These are phyloP conservation scores for Lepidocyrtoides sp. DNA, from an alignment of 2,888 invertebrate genomes.

Conservation along the genomic window DNA sequence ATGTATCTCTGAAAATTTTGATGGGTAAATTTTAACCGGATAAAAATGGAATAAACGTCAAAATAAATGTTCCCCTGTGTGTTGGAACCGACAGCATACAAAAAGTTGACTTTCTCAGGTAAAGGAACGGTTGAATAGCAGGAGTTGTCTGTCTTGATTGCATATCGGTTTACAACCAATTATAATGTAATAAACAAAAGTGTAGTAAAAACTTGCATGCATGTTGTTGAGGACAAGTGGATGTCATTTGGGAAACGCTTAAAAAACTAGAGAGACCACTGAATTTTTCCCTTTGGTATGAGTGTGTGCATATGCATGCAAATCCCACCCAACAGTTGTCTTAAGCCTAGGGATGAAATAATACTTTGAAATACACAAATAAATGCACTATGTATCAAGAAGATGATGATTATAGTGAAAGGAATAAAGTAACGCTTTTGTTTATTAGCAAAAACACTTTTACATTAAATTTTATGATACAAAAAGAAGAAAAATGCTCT, in stretches of 20 bases:
- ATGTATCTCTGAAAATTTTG: not conserved
- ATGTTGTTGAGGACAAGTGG: constrained; percentile 4
- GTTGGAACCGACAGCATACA: no score
- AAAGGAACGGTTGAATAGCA: not conserved
- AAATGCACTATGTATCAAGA: not conserved
- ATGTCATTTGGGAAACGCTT: not conserved
- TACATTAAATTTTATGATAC: constrained; percentile 25
- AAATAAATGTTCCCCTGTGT: no score
- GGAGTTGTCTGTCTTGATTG: constrained; percentile 21
- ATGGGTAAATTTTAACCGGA: constrained; percentile 45
- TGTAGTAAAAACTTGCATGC: not conserved
- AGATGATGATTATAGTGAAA: not conserved
- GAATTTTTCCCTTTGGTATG: not conserved
- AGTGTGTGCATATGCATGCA: no score
- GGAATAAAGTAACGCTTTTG: not conserved
- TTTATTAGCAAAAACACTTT: constrained; percentile 23
- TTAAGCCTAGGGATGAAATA: not conserved
- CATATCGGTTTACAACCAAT: constrained; percentile 43
- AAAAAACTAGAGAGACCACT: not conserved
- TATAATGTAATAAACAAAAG: constrained; percentile 24
- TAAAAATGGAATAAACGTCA: constrained; percentile 9
- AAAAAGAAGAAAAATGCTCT: constrained; percentile 4
- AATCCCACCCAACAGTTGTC: not conserved
- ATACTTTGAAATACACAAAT: not conserved
- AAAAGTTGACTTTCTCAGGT: not conserved